Base-by-base conservation (phyloP, 2,888 invertebrate species). In the Geophilus truncorum region DNA sequence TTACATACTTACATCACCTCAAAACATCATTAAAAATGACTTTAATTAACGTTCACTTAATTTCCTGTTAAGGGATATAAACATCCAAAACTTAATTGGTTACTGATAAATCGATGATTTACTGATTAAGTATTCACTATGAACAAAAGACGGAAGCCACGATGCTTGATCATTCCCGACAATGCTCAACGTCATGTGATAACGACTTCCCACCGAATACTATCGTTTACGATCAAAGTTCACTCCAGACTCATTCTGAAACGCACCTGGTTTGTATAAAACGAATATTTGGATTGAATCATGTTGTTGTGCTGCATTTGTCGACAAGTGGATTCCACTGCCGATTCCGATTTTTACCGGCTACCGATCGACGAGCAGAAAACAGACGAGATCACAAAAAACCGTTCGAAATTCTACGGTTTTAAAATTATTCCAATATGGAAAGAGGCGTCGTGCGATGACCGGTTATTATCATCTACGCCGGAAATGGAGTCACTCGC, bases 381-480 rank as follows among this genome's bases (percentile, higher is more conserved):
- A 62, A 18, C 21, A 21, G 23, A 62, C 21, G 57, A 62, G 57
- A 21, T 62, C 21, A 21, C 15, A 10, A 15, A 10, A 10, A 12
- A 12, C 7, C 57, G 57, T 18, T 23, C 57, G 57, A 62, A 23
- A 23, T 62, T 62, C 10, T 62, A 62, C 57, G 23, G 9, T 10
- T 18, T 18, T 62, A 62, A 62, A 62, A 62, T 62, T 62, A 62
- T 62, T 23, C 57, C 57, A 62, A 21, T 62, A 62, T 62, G 57
- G 57, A 62, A 23, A 23, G 57, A 62, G 57, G 57, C 57, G 57
- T 18, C 57, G 21, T 62, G 21, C 57, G 57, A 62, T 62, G 57
- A 62, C 57, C 57, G 57, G n/a, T 62, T 62, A 62, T 62, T 62
- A 62, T 62, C 57, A 18, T 62, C 57, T n/a, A n/a, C n/a, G 57